These are phyloP conservation scores for Drosophila virilis DNA, from an alignment of 1,140 invertebrate genomes.

Conservation along the genomic window DNA sequence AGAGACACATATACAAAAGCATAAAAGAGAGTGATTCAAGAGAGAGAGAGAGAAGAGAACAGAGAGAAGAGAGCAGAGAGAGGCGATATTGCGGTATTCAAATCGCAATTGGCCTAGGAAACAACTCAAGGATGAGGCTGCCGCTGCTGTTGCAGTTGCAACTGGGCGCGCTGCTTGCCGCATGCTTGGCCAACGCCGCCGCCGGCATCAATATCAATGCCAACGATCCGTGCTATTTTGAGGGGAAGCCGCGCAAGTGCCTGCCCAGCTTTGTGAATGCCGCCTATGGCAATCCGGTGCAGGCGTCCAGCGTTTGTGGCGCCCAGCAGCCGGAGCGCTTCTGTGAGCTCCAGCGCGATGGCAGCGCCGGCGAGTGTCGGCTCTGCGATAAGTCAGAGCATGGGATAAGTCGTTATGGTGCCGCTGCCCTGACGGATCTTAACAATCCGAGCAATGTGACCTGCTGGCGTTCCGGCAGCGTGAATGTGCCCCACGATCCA, in stretches of 20 bases:
- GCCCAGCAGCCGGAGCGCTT: conserved; percentile 88
- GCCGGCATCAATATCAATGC: conserved; percentile 46
- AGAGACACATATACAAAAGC: conserved; percentile 17
- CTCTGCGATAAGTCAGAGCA: conserved; percentile 93
- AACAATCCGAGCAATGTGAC: conserved; percentile 99
- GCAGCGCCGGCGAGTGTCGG: conserved; percentile 89
- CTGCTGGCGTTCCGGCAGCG: conserved; percentile 97
- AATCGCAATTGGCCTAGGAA: background rate
- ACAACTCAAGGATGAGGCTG: conserved; percentile 35
- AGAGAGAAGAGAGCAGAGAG: background rate
- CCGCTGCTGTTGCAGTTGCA: conserved; percentile 19
- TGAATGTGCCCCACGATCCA: conserved; percentile 88
- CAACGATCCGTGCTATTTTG: conserved; percentile 96
- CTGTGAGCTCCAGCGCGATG: conserved; percentile 88
- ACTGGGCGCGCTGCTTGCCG: conserved; percentile 24
- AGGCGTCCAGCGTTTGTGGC: conserved; percentile 97
- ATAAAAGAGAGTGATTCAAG: conserved; percentile 18
- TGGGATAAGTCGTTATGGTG: conserved; percentile 31
- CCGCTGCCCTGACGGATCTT: conserved; percentile 95
- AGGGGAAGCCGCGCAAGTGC: conserved; percentile 92
- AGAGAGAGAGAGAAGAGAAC: conserved; percentile 6
- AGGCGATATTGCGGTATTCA: background rate
- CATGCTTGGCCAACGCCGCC: conserved; percentile 11
- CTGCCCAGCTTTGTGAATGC: conserved; percentile 99
- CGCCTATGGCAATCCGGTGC: conserved; percentile 95